Percentiles rank a stretch among this genome's conserved stretches.
These are phyloP conservation scores for Pachyseris speciosa DNA, from an alignment of 64 coral and sea anemone species.

Conservation along the genomic window DNA sequence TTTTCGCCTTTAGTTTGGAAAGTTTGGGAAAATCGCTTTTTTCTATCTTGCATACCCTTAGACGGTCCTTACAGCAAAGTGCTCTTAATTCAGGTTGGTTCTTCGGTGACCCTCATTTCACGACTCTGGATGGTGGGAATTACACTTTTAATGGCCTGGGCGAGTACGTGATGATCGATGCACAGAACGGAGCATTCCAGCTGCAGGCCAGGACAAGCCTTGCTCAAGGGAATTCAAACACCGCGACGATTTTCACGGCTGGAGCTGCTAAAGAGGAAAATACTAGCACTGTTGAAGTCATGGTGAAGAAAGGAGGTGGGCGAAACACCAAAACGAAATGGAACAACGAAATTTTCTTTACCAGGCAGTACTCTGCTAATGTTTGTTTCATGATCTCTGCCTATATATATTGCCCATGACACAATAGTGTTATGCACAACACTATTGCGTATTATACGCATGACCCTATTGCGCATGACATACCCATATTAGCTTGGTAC, in stretches of 20 bases:
- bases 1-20: too few species aligned
- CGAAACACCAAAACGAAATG: neutral
- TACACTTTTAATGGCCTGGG: conserved; percentile 58
- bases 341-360: too few species aligned
- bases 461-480: too few species aligned
- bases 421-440: too few species aligned
- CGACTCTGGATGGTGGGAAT: conserved; percentile 25
- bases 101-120: conserved; percentile 57
- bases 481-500: too few species aligned
- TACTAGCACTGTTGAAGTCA: conserved; percentile 22
- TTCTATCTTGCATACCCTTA: too few species aligned
- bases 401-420: too few species aligned
- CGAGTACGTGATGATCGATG: conserved; percentile 29
- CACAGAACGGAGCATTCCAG: conserved; percentile 22
- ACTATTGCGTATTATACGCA: too few species aligned
- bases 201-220: conserved; percentile 42
- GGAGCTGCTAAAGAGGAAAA: conserved; percentile 37
- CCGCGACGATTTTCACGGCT: conserved; percentile 29
- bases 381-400: too few species aligned
- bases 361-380: too few species aligned
- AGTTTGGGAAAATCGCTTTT: too few species aligned
- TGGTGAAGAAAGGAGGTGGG: neutral
- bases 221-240: conserved; percentile 1
- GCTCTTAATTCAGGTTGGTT: conserved; percentile 26
- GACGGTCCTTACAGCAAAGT: too few species aligned